Percentiles rank a stretch among this genome's conserved stretches.
Conservation (phyloP, 2,797 vertebrate genomes). For the Myotis findleyi region DNA sequence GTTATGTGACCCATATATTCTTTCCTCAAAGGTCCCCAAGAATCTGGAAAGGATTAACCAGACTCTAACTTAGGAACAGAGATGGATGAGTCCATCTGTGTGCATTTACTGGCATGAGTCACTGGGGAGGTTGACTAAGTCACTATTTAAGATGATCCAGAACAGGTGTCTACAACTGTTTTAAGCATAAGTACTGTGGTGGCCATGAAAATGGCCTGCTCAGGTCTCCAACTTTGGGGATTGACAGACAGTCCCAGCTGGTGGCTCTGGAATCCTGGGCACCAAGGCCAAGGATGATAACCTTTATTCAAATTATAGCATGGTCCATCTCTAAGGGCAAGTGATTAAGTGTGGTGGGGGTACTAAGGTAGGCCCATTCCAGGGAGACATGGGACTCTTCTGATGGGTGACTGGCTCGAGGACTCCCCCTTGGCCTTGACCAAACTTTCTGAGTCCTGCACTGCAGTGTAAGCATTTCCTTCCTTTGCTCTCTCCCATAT, state of each 20-base stretch:
- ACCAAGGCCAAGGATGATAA: background rate
- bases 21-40: slow-evolving; percentile 25
- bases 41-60: slow-evolving; percentile 63
- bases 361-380: background rate
- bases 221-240: background rate
- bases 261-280: background rate
- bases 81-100: background rate
- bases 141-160: slow-evolving; percentile 48
- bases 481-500: background rate
- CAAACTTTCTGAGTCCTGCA: background rate
- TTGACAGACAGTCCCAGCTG: slow-evolving; percentile 25
- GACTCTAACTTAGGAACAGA: slow-evolving; percentile 64
- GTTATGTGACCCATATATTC: background rate
- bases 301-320: background rate
- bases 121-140: slow-evolving; percentile 21
- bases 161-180: slow-evolving; percentile 75
- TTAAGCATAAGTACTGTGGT: background rate
- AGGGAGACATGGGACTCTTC: background rate
- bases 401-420: background rate
- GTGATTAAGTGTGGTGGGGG: background rate
- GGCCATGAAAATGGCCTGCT: background rate
- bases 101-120: slow-evolving; percentile 30
- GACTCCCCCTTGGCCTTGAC: background rate
- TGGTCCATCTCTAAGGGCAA: background rate
- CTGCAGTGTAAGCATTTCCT: background rate